Evolutionary conservation across 2,113 vertebrate genomes (phyloP).

Genomic region (Sorex fumeus): DNA sequence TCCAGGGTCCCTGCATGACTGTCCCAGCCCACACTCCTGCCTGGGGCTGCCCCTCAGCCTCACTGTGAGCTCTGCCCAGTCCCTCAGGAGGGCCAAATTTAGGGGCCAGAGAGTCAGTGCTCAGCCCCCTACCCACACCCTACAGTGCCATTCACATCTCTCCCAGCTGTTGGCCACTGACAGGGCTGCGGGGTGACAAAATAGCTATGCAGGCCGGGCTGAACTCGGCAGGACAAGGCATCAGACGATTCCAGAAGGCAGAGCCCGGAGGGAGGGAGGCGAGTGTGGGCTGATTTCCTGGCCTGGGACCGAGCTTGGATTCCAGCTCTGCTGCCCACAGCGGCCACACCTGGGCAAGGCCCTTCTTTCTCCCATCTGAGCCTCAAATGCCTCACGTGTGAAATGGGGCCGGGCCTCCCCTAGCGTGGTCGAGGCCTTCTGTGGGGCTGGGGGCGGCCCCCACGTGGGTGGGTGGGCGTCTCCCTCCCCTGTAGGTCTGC

Average conservation of each 20-base stretch:
- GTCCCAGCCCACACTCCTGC: neutral
- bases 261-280: neutral
- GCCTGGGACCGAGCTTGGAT: no score
- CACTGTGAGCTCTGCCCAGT: neutral
- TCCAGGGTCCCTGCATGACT: neutral
- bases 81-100: neutral
- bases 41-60: neutral
- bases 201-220: neutral
- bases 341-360: neutral
- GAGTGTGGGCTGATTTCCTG: neutral
- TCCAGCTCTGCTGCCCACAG: neutral
- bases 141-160: conserved; percentile 39
- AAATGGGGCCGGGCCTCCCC: neutral
- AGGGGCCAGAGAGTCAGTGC: neutral
- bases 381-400: neutral
- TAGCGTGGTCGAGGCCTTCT: neutral
- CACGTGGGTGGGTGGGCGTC: no score
- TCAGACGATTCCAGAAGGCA: conserved; percentile 1
- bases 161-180: neutral
- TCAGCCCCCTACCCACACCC: neutral
- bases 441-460: neutral
- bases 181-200: neutral
- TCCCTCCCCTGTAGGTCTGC: neutral
- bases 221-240: neutral
- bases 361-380: neutral